Evolutionary conservation across 2,888 invertebrate genomes (phyloP), one percentile per base, ranked within the genome.

Genomic region (Dryobotodes eremita): DNA sequence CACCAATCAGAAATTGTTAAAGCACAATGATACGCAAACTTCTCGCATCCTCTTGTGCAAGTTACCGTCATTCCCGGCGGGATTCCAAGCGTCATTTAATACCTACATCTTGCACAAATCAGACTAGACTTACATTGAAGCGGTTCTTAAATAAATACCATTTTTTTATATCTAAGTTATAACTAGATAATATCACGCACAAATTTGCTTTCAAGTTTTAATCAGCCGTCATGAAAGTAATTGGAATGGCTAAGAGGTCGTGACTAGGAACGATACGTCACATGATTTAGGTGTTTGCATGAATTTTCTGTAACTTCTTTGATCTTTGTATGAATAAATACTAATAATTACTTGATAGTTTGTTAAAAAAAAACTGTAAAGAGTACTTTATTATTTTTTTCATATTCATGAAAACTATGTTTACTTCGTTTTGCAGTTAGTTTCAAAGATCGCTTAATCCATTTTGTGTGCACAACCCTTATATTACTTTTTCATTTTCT

Each of bases 151-250:
- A 92, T 90, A 92, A 92, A 91, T 90, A 90, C 80, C 87, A 86
- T 90, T 85, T 91, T n/a, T 86, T 89, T 91, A 91, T 91, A 89
- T 88, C 87, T 90, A 92, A 82, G 91, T 94, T 94, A 95, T 85
- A 93, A 85, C 89, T 89, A 89, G 80, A 80, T 95, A 95, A 96
- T 96, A 96, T 96, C 95, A 96, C 95, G 94, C 93, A 92, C 92
- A 89, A 92, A 91, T 90, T 92, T 91, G 86, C 90, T 91, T 91
- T 88, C 84, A 86, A 80, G 82, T 82, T 82, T 77, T 71, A 59
- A 61, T 89, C 80, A 89, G 89, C 88, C 83, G 88, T 83, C 76
- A 75, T 73, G 31, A 81, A 87, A 79, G 17, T 69, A 85, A 86
- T 68, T 83, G 90, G 91, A 92, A 93, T 90, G 86, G 83, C 82